Evolutionary conservation across 2,888 invertebrate genomes (phyloP).

Genomic region (Lepidocyrtoides sp.): DNA sequence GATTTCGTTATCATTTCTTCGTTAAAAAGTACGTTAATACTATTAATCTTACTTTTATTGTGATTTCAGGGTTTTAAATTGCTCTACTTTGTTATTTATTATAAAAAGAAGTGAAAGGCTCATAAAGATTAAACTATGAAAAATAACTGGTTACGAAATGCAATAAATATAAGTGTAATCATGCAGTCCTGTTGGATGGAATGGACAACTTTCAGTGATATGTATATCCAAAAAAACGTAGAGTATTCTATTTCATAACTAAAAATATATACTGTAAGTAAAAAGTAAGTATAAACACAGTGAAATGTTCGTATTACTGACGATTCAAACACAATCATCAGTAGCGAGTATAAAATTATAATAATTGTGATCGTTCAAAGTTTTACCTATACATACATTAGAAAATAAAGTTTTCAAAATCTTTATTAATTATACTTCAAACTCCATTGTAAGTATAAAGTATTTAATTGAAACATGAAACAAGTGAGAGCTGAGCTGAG

Average conservation of each 20-base stretch:
- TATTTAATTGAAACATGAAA: background rate
- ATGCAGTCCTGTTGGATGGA: background rate
- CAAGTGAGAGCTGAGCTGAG: background rate
- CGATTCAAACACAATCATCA: background rate
- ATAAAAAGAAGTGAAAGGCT: background rate
- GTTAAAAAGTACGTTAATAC: background rate
- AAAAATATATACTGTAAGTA: background rate
- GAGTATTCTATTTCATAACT: background rate
- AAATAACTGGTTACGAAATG: background rate
- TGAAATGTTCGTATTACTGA: background rate
- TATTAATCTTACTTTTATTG: background rate
- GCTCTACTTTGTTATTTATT: background rate
- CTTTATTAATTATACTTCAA: background rate
- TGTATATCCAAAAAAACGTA: slow-evolving; percentile 21
- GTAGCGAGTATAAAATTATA: no score
- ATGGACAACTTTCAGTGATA: slow-evolving; percentile 43
- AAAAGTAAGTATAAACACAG: background rate
- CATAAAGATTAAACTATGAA: background rate
- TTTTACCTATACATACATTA: slow-evolving; percentile 10
- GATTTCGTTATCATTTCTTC: slow-evolving; percentile 2
- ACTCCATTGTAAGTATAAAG: background rate
- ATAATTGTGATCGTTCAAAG: slow-evolving; percentile 30
- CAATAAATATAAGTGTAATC: slow-evolving; percentile 2
- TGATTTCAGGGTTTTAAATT: background rate
- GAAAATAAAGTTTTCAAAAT: slow-evolving; percentile 5